Percentiles rank a stretch among this genome's conserved stretches.
These are phyloP conservation scores for Boloria selene DNA, from an alignment of 2,888 invertebrate species.

Conservation along the genomic window DNA sequence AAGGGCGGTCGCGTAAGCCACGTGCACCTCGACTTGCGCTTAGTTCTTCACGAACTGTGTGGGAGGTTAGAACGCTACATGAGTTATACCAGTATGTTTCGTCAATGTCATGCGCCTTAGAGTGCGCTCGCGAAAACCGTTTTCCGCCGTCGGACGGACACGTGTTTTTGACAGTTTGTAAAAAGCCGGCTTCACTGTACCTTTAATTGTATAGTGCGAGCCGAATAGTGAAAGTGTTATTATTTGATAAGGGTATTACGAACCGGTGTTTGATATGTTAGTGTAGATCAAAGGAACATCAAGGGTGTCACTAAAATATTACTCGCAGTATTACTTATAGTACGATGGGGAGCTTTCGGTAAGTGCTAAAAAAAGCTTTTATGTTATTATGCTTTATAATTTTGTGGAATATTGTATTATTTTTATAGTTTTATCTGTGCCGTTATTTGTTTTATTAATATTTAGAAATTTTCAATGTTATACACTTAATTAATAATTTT, in stretches of 20 bases:
- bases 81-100: conserved; percentile 62
- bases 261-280: conserved; percentile 53
- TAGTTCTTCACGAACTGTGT: conserved; percentile 81
- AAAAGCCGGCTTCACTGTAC: conserved; percentile 53
- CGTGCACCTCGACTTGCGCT: conserved; percentile 79
- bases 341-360: conserved; percentile 69
- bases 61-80: conserved; percentile 80
- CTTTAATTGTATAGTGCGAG: conserved; percentile 34
- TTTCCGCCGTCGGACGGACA: conserved; percentile 59
- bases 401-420: neutral
- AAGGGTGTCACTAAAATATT: conserved; percentile 44
- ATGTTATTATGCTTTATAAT: neutral
- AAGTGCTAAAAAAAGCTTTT: conserved; percentile 24
- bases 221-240: conserved; percentile 63
- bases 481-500: neutral
- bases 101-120: conserved; percentile 72
- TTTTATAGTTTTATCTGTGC: neutral
- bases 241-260: conserved; percentile 51
- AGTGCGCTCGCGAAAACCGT: conserved; percentile 65
- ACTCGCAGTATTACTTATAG: conserved; percentile 47
- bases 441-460: neutral
- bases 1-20: conserved; percentile 79
- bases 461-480: neutral
- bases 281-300: conserved; percentile 51
- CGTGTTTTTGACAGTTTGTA: conserved; percentile 75